phyloP scores from a whole-genome alignment of 1,140 invertebrate genomes.

The Magallana angulata region DNA sequence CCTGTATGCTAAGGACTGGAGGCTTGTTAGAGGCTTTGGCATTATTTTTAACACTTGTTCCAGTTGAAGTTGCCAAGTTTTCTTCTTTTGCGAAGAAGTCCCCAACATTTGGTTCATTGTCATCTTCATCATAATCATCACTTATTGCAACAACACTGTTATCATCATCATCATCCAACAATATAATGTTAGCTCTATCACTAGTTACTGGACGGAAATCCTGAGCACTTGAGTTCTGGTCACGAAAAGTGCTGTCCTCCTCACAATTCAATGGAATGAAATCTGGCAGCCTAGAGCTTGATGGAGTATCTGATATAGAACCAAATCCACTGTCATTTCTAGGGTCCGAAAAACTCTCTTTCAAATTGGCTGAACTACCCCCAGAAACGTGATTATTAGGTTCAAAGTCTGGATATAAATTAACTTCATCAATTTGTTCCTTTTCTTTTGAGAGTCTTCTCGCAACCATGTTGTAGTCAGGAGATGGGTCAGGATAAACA shows the following conservation, averaged over 20 bases:
- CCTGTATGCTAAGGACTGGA: not conserved
- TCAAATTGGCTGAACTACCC: not conserved
- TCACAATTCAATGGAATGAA: not conserved
- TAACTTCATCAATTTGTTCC: not conserved
- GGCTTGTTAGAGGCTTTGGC: not conserved
- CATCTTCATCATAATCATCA: not conserved
- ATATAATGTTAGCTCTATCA: not conserved
- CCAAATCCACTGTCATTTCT: slow-evolving; percentile 26
- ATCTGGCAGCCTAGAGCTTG: not conserved
- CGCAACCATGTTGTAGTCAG: not conserved
- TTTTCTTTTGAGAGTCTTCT: not conserved
- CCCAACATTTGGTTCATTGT: not conserved
- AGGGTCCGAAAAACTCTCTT: not conserved
- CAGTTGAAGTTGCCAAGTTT: not conserved
- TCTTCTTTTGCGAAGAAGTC: not conserved
- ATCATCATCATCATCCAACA: not conserved
- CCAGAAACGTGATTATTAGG: not conserved
- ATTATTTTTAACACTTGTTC: not conserved
- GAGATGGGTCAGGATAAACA: not conserved
- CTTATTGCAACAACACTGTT: not conserved
- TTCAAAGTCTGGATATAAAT: not conserved
- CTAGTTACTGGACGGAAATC: not conserved
- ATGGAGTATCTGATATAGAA: not conserved
- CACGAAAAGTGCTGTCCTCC: not conserved
- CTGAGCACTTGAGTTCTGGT: not conserved